A percentile compares a stretch with the other conserved stretches of the same genome.
These are phyloP conservation scores for Dolichotis patagonum DNA, from an alignment of 2,113 vertebrate genomes.

Conservation along the genomic window DNA sequence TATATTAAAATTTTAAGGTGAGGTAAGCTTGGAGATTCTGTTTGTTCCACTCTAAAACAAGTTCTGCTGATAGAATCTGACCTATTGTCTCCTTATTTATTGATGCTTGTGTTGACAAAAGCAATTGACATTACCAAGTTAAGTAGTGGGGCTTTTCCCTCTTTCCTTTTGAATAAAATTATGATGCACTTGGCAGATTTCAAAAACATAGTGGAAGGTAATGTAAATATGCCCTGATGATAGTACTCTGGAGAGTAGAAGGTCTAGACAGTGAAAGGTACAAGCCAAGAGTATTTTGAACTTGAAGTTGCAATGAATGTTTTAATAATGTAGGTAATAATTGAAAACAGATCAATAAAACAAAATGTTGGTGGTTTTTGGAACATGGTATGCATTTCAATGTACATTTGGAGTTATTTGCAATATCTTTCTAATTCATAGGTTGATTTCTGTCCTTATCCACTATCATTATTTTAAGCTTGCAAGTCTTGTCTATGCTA, in stretches of 20 bases:
- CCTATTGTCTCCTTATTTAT: not conserved
- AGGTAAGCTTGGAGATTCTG: slow-evolving; percentile 27
- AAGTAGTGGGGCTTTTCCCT: not conserved
- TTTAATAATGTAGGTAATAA: slow-evolving; percentile 42
- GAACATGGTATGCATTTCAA: not conserved
- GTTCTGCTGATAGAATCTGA: not conserved
- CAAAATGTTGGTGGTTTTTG: not conserved
- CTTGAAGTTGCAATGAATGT: not conserved
- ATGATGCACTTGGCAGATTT: slow-evolving; percentile 39
- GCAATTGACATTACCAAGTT: slow-evolving; percentile 27
- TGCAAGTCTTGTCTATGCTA: not conserved
- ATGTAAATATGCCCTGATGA: slow-evolving; percentile 10
- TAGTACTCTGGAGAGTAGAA: slow-evolving; percentile 27
- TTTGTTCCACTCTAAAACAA: slow-evolving; percentile 32
- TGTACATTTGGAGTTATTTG: not conserved
- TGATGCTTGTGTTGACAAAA: slow-evolving; percentile 53
- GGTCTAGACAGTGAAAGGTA: slow-evolving; percentile 25
- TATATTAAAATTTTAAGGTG: slow-evolving; percentile 31
- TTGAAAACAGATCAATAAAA: slow-evolving; percentile 23
- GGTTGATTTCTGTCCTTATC: not conserved
- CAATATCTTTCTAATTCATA: not conserved
- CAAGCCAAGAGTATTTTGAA: slow-evolving; percentile 37
- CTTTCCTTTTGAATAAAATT: slow-evolving; percentile 10
- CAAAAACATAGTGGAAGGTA: not conserved
- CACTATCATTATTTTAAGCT: not conserved